Evolutionary conservation across 1,140 invertebrate genomes (phyloP), one percentile per base, ranked within the genome.

Genomic region (Parasteatoda tepidariorum): DNA sequence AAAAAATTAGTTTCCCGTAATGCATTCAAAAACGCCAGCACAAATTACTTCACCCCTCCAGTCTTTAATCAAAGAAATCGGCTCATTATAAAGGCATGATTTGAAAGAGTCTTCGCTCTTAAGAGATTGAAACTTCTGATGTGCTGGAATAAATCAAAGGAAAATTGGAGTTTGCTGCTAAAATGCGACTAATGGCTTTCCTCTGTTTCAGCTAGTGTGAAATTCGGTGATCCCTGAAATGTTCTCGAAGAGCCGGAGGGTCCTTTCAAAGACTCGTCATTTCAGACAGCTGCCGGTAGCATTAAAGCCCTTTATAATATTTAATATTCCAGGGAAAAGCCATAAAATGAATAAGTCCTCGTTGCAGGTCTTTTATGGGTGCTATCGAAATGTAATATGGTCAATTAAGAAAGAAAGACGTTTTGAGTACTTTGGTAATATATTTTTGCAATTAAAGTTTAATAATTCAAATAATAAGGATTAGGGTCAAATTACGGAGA

Each of bases 291-390:
- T 79, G 76, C 38, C 48, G 38, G 13, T 22, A 79, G 48, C 76
- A 79, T 79, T 57, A 79, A 79, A 79, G 64, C 76, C 64, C 54
- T 79, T 79, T 79, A 79, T 79, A 79, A 79, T 79, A 79, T 79
- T 79, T 79, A 79, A 79, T 79, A 64, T 68, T 64, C 31, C 59
- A n/a, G n/a, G 64, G 76, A 64, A 55, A 62, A 79, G 24, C 24
- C 24, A 64, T 38, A 68, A 79, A 79, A 57, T 79, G 59, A 79
- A 79, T 68, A 79, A 31, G 30, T 33, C 33, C 38, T 79, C 34
- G 68, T 68, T 48, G 30, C 68, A 79, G 76, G 61, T 73, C 70
- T 28, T 28, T 33, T 41, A n/a, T n/a, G n/a, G n/a, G n/a, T n/a
- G n/a, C n/a, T n/a, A n/a, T n/a, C n/a, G n/a, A n/a, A n/a, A n/a